These are phyloP conservation scores for Gerris lacustris DNA, from an alignment of 2,888 invertebrate species.

Conservation along the genomic window DNA sequence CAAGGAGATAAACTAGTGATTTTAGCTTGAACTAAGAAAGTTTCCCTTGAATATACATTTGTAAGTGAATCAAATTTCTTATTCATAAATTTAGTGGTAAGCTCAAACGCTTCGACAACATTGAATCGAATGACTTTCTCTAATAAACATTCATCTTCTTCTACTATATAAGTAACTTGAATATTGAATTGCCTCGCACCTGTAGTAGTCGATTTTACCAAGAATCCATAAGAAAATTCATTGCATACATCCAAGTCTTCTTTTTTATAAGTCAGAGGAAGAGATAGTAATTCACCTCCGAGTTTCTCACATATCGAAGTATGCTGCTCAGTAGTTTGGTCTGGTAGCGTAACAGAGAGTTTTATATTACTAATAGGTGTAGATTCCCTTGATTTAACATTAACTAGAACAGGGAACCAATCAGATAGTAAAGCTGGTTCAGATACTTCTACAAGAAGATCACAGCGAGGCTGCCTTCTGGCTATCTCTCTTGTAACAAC, in stretches of 20 bases:
- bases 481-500: slow-evolving; percentile 6
- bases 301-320: slow-evolving; percentile 46
- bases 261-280: slow-evolving; percentile 41
- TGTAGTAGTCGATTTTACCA: background rate
- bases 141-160: slow-evolving; percentile 40
- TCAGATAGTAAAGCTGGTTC: slow-evolving; percentile 16
- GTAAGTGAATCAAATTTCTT: slow-evolving; percentile 51
- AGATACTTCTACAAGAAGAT: slow-evolving; percentile 9
- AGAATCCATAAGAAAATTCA: slow-evolving; percentile 1
- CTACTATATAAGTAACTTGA: slow-evolving; percentile 36
- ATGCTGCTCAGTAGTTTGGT: slow-evolving; percentile 4
- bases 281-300: slow-evolving; percentile 31
- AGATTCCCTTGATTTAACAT: slow-evolving; percentile 14
- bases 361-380: background rate
- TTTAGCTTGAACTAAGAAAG: slow-evolving; percentile 55
- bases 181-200: background rate
- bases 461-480: slow-evolving; percentile 12
- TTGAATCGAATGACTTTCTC: slow-evolving; percentile 37
- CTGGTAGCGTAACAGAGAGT: background rate
- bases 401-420: slow-evolving; percentile 16
- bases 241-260: background rate
- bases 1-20: slow-evolving; percentile 57
- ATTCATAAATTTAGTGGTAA: slow-evolving; percentile 51
- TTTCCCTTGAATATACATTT: slow-evolving; percentile 54
- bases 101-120: slow-evolving; percentile 59